Evolutionary conservation across 2,113 vertebrate species (phyloP).

Genomic region (Microtus ochrogaster): DNA sequence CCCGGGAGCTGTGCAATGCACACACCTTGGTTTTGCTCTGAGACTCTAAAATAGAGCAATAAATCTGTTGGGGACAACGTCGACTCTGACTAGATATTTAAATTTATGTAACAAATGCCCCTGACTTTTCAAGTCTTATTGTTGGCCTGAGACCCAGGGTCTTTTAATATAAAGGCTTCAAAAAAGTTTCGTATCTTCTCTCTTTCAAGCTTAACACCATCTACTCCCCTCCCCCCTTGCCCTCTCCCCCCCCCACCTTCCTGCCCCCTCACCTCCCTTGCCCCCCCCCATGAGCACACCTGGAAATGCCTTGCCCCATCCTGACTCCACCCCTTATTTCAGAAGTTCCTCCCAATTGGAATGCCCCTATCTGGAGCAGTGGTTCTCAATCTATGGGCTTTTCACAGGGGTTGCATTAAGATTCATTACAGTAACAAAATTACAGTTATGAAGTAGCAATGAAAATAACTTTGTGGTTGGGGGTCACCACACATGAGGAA

Average conservation of each 20-base stretch:
- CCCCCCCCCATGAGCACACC: background rate
- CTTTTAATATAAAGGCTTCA: slow-evolving; percentile 72
- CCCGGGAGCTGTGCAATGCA: background rate
- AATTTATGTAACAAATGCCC: background rate
- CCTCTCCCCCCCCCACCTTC: no score
- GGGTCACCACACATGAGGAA: background rate
- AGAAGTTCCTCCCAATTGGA: background rate
- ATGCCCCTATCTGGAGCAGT: background rate
- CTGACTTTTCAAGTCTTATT: slow-evolving; percentile 58
- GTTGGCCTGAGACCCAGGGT: slow-evolving; percentile 78
- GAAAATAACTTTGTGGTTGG: background rate
- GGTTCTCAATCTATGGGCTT: background rate
- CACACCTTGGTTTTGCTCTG: background rate
- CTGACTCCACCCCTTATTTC: background rate
- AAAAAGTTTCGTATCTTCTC: background rate
- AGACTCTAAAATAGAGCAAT: background rate
- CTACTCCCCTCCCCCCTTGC: background rate
- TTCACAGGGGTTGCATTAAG: background rate
- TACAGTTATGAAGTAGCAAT: background rate
- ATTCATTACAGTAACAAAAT: background rate
- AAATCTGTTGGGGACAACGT: background rate
- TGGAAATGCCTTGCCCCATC: no score
- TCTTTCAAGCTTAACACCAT: no score
- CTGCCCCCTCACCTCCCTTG: no score
- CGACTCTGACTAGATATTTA: background rate